These are phyloP conservation scores for Cyclura pinguis DNA, from an alignment of 2,797 vertebrate species.

Conservation along the genomic window DNA sequence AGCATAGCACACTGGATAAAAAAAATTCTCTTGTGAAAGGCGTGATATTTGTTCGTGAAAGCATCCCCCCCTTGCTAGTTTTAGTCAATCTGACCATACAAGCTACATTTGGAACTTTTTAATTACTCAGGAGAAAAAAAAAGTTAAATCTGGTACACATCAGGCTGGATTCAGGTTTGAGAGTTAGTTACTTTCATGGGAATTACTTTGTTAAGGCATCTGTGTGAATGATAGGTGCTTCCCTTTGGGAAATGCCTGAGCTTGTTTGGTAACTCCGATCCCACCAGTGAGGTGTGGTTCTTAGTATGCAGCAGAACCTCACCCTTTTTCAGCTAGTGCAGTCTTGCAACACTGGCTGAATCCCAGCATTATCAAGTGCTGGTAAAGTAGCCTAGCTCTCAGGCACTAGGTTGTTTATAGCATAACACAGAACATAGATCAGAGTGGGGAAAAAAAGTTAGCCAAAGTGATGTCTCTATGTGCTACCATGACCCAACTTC, in stretches of 20 bases:
- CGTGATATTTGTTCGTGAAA: background rate
- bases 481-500: background rate
- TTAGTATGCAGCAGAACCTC: constrained; percentile 57
- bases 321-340: constrained; percentile 49
- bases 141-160: constrained; percentile 2
- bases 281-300: constrained; percentile 60
- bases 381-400: constrained; percentile 16
- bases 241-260: constrained; percentile 16
- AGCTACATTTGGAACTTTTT: constrained; percentile 1
- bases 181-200: background rate
- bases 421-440: background rate
- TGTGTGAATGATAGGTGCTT: constrained; percentile 53
- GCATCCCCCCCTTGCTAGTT: background rate
- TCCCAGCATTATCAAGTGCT: constrained; percentile 41
- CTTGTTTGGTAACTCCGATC: constrained; percentile 65
- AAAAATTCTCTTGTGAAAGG: background rate
- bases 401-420: background rate
- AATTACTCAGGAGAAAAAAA: constrained; percentile 28
- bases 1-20: background rate
- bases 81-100: rapidly evolving
- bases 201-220: constrained; percentile 22
- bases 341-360: constrained; percentile 54
- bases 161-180: constrained; percentile 4
- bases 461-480: background rate
- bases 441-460: background rate